Base-by-base conservation (phyloP, 2,797 vertebrate genomes). In the Pseudochromis fuscus region DNA sequence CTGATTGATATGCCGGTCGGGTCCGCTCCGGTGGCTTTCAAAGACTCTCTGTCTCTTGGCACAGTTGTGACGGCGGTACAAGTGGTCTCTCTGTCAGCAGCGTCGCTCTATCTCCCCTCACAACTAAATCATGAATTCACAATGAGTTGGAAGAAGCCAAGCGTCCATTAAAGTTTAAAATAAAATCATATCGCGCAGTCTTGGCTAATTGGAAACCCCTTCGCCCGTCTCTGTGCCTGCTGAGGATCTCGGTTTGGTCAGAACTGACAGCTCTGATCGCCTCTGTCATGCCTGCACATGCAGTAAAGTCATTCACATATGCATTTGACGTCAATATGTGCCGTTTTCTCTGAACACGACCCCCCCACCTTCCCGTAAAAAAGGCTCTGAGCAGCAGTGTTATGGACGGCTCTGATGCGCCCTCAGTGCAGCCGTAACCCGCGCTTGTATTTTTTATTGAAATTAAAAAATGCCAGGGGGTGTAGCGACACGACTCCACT, bases 1-100 rank as follows among this genome's bases (percentile, higher is more conserved):
- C 91, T 94, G 90, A 89, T 95, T 94, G 92, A 92, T 93, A 95
- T 94, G 94, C 94, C 82, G 88, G 82, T 88, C 90, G 74, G 89
- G 89, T 94, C 87, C 82, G 77, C 88, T 91, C 84, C 88, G 84
- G 89, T 83, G 86, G 74, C 88, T 92, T 86, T 93, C 91, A 94
- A 94, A 94, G 92, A 89, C 88, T 92, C 91, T 86, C 93, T 92
- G 91, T 94, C 82, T 92, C 84, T 85, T 91, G 88, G 91, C 89
- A 89, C 92, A 84, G 88, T 89, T 79, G 89, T 86, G 82, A 68
- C 80, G 83, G 88, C 76, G 87, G 88, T 73, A 93, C 87, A 93
- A 92, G 88, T 90, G 87, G 85, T 87, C 81, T 81, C 88, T 93
- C 86, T 93, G 89, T 91, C 88, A 88, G 84, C 73, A 27, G 81